These are phyloP conservation scores for Psammodynastes pulverulentus DNA, from an alignment of 2,113 vertebrate species.

Conservation along the genomic window DNA sequence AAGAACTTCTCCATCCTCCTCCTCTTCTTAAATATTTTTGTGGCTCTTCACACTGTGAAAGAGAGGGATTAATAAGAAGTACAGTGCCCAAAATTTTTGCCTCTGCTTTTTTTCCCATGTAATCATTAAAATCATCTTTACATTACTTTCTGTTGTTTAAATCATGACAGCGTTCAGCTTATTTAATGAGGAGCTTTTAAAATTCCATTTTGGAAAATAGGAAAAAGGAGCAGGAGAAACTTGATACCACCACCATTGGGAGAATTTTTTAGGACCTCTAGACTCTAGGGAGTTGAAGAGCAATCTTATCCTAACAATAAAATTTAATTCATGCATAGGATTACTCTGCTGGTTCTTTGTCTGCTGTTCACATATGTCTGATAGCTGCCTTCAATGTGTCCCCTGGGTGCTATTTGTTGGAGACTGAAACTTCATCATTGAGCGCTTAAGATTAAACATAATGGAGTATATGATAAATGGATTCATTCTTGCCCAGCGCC, in stretches of 20 bases:
- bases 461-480: constrained; percentile 19
- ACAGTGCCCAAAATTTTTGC: background rate
- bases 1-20: background rate
- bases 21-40: background rate
- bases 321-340: background rate
- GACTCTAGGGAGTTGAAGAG: background rate
- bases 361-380: background rate
- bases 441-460: constrained; percentile 15
- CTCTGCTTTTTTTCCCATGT: background rate
- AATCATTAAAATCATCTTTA: background rate
- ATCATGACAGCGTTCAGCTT: background rate
- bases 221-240: background rate
- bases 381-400: background rate
- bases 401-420: background rate
- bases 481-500: constrained; percentile 3
- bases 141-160: background rate
- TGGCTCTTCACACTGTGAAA: background rate
- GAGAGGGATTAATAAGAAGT: background rate
- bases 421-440: background rate
- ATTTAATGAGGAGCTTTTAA: background rate
- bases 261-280: background rate
- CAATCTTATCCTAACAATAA: background rate
- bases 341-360: background rate
- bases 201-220: background rate
- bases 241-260: background rate